Percentiles rank a stretch among this genome's conserved stretches.
phyloP scores from a whole-genome alignment of 1,140 invertebrate species.

The Brachionus calyciflorus region DNA sequence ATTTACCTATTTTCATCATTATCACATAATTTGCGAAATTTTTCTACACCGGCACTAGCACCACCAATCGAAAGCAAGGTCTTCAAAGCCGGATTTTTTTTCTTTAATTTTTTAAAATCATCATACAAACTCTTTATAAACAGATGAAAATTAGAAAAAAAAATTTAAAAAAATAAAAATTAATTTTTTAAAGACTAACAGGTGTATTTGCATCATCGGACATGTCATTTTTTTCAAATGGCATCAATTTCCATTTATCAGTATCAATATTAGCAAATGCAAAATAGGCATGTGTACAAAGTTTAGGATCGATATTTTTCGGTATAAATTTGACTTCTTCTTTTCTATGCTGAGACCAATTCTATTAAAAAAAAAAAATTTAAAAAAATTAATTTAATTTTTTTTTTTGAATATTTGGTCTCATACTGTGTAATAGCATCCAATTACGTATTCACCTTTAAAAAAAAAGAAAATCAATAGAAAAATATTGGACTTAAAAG shows the following conservation, averaged over 20 bases:
- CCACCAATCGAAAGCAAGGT: slow-evolving; percentile 88
- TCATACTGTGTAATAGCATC: slow-evolving; percentile 45
- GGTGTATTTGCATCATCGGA: slow-evolving; percentile 1
- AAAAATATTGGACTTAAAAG: no score
- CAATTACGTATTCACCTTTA: slow-evolving; percentile 31
- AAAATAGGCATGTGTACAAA: slow-evolving; percentile 90
- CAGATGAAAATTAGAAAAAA: neutral
- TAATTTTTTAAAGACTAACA: neutral
- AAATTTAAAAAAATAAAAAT: neutral
- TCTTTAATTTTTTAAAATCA: slow-evolving; percentile 76
- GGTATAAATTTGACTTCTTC: slow-evolving; percentile 79
- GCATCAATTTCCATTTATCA: slow-evolving; percentile 72
- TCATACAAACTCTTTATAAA: slow-evolving; percentile 64
- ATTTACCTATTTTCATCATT: slow-evolving; percentile 48
- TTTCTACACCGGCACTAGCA: slow-evolving; percentile 87
- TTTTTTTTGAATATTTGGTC: neutral
- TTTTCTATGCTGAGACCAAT: slow-evolving; percentile 84
- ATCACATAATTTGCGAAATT: slow-evolving; percentile 59
- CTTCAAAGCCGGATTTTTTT: slow-evolving; percentile 86
- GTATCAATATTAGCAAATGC: slow-evolving; percentile 75
- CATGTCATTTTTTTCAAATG: slow-evolving; percentile 75
- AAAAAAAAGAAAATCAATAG: neutral
- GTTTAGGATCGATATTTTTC: slow-evolving; percentile 76
- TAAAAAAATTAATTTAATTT: neutral
- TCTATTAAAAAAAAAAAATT: slow-evolving; percentile 55